Base-by-base conservation (phyloP, 2,888 invertebrate species). In the Microctonus hyperodae region DNA sequence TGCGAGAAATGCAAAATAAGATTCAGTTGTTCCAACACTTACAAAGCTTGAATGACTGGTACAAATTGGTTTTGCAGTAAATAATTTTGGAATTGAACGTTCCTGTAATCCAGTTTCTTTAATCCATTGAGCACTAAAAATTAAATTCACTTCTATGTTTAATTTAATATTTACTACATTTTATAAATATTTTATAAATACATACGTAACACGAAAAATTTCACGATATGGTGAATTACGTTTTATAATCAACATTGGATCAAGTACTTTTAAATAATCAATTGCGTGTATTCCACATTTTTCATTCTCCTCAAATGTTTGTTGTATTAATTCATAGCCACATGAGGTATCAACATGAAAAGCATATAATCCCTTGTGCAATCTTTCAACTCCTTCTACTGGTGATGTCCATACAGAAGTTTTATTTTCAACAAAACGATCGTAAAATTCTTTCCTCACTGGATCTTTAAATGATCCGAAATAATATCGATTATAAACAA, bases 211-310 rank as follows among this genome's bases (percentile, higher is more conserved):
- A 63, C 75, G 76, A 2, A 82, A 53, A 13, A 90, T 85, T 57
- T 85, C 85, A 31, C 78, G 71, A 61, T 84, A 84, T 0, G 85
- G 83, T 2, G 84, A 84, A n/a, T 76, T 76, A 60, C 75, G 74
- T 37, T 77, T 75, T 2, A 83, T 74, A 0, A 77, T 74, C 11
- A 84, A 67, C 9, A 82, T 73, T 1, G 85, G 80, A 44, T 76
- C 73, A 6, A 81, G 70, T 4, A 81, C 65, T 13, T 81, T 78
- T n/a, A 85, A 72, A n/a, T 79, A 76, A 64, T 83, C 79, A 25
- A 92, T 90, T 77, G 91, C 91, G 65, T 88, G 87, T 23, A 92
- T 81, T 0, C 89, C 89, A 77, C 92, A 92, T 78, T 92, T 92
- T 80, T 92, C 90, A 13, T 87, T 87, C 79, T 92, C 92, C 20